These are phyloP conservation scores for Hucho hucho DNA, from an alignment of 2,113 vertebrate species.

Conservation along the genomic window DNA sequence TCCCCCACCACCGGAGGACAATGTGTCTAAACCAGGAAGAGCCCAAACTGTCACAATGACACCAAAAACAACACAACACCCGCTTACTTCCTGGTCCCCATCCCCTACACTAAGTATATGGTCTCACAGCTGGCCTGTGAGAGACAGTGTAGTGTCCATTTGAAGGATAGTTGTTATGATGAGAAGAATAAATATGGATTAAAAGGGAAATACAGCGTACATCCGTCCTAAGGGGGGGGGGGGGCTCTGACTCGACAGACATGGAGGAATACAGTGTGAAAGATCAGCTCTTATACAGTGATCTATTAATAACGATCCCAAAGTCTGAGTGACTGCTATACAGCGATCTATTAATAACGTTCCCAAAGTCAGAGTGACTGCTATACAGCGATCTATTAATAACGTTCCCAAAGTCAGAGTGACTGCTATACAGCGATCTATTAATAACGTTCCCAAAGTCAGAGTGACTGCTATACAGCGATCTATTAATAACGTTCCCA, in stretches of 20 bases:
- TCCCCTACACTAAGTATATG: neutral
- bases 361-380: no score
- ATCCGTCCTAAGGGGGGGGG: neutral
- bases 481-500: no score
- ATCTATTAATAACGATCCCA: no score
- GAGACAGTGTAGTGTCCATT: constrained; percentile 23
- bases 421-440: no score
- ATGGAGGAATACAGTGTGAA: constrained; percentile 3
- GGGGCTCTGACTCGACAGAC: constrained; percentile 22
- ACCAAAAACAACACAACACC: constrained; percentile 47
- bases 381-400: no score
- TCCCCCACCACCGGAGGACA: constrained; percentile 39
- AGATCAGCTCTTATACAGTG: neutral
- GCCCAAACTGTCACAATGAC: constrained; percentile 55
- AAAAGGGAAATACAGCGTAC: constrained; percentile 33
- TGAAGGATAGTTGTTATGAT: constrained; percentile 23
- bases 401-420: no score
- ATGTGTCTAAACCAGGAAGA: constrained; percentile 60
- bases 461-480: no score
- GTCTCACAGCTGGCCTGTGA: constrained; percentile 21
- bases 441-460: no score
- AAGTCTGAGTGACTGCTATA: no score
- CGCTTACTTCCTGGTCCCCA: constrained; percentile 31
- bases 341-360: no score
- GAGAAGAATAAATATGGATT: constrained; percentile 20